phyloP scores from a whole-genome alignment of 2,113 vertebrate species.

The Centropus unirufus region DNA sequence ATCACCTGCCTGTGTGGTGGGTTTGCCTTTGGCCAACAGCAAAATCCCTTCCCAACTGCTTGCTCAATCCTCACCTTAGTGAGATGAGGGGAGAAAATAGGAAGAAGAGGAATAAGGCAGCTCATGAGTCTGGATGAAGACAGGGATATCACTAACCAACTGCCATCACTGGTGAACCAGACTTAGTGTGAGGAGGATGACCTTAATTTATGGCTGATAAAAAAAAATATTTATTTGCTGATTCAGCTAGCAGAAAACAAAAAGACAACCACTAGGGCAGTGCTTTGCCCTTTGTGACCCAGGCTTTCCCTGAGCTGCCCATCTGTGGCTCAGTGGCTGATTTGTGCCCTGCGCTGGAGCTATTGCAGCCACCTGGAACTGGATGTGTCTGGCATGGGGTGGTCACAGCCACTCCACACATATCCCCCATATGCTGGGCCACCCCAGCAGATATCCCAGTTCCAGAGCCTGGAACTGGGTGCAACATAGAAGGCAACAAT shows the following conservation, averaged over 20 bases:
- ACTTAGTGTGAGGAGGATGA: background rate
- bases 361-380: background rate
- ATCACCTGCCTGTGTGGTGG: background rate
- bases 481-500: background rate
- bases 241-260: background rate
- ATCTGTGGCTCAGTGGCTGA: background rate
- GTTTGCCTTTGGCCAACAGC: background rate
- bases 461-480: fast-evolving
- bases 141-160: background rate
- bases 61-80: too few species aligned
- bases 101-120: background rate
- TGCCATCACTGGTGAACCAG: background rate
- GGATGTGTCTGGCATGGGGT: background rate
- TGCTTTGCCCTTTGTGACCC: background rate
- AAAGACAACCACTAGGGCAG: background rate
- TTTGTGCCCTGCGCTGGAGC: background rate
- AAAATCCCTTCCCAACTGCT: background rate
- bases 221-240: background rate
- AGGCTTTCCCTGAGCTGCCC: background rate
- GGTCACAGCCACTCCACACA: fast-evolving
- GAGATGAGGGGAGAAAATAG: background rate
- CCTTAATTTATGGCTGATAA: background rate
- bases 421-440: too few species aligned
- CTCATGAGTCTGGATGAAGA: fast-evolving
- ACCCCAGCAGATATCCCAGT: background rate